Conservation (phyloP, 2,113 vertebrate genomes). For the Otus sunia region DNA sequence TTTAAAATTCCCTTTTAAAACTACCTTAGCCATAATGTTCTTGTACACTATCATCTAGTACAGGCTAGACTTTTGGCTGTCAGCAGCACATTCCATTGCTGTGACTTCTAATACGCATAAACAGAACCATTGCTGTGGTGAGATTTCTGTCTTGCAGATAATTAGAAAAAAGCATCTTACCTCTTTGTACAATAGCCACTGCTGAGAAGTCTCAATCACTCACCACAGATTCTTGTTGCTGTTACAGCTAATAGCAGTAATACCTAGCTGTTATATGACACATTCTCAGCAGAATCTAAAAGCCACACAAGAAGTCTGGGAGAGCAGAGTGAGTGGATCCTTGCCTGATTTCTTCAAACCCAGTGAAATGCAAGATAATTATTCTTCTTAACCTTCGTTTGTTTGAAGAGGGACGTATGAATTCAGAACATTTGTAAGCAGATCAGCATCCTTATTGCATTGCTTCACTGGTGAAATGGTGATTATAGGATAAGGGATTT, state of each 20-base stretch:
- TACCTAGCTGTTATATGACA: not conserved
- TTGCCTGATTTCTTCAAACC: not conserved
- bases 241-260: not conserved
- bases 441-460: not conserved
- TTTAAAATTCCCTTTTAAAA: not conserved
- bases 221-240: not conserved
- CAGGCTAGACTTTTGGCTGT: not conserved
- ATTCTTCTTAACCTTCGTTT: not conserved
- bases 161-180: too few relatives aligned
- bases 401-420: not conserved
- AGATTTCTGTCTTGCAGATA: not conserved
- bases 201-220: not conserved
- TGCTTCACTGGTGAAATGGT: too few relatives aligned
- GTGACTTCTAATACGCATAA: not conserved
- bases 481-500: not conserved
- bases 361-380: not conserved
- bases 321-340: not conserved
- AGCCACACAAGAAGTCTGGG: not conserved
- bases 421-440: not conserved
- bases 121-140: not conserved
- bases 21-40: not conserved
- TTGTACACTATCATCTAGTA: not conserved
- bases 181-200: not conserved
- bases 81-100: not conserved
- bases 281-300: not conserved